Conservation (phyloP, 2,797 vertebrate species). For the Cyprinodon diabolis region DNA sequence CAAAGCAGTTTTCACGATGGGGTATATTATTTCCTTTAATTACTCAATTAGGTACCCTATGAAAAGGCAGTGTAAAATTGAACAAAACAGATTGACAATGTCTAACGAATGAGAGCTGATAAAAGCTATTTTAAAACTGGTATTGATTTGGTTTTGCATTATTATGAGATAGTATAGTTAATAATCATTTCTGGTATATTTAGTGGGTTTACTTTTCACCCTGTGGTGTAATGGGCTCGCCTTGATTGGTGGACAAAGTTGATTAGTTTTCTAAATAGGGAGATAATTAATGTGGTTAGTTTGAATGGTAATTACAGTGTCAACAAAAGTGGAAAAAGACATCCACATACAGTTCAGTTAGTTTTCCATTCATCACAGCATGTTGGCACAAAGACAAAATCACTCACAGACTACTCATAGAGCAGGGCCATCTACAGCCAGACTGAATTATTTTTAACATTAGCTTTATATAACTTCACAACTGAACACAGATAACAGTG, state of each 20-base stretch:
- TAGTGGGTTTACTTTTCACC: constrained; percentile 59
- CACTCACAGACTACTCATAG: constrained; percentile 30
- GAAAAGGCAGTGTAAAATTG: constrained; percentile 9
- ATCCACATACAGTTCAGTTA: constrained; percentile 58
- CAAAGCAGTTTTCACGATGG: constrained; percentile 19
- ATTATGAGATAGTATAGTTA: constrained; percentile 48
- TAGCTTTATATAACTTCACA: constrained; percentile 61
- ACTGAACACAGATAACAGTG: constrained; percentile 49
- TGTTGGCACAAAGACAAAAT: constrained; percentile 13
- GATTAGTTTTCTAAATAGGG: constrained; percentile 62
- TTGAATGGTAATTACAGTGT: constrained; percentile 65
- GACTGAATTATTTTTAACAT: constrained; percentile 56
- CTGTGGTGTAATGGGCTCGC: constrained; percentile 39
- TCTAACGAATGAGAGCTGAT: too few species aligned
- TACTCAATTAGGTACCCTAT: constrained; percentile 26
- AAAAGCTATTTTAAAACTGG: constrained; percentile 18
- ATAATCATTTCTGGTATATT: constrained; percentile 39
- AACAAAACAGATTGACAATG: background rate
- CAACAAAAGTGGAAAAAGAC: constrained; percentile 48
- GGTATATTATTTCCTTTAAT: constrained; percentile 43
- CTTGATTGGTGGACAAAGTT: constrained; percentile 67
- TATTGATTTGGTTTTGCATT: background rate
- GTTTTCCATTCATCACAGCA: constrained; percentile 34
- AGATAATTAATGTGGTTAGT: constrained; percentile 64
- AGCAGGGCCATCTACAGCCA: constrained; percentile 40